Evolutionary conservation across 2,113 vertebrate species (phyloP).

Genomic region (Brevimyrus niger): DNA sequence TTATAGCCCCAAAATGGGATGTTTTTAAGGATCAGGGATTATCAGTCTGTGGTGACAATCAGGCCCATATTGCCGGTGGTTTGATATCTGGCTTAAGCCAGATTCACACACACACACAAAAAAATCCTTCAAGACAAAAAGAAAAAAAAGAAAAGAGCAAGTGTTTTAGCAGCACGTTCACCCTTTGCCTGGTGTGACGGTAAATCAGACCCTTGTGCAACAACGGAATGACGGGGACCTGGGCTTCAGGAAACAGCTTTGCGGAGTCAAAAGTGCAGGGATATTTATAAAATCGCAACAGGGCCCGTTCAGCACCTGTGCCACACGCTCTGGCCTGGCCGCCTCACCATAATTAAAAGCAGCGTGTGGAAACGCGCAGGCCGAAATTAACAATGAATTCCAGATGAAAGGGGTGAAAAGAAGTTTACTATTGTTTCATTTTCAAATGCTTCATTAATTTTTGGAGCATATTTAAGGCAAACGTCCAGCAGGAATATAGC

Average conservation of each 20-base stretch:
- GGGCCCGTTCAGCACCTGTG: constrained; percentile 52
- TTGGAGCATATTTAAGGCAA: constrained; percentile 15
- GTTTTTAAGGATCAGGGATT: neutral
- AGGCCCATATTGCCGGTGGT: neutral
- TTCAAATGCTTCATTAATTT: constrained; percentile 14
- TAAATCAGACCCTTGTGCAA: constrained; percentile 54
- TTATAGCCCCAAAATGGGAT: neutral
- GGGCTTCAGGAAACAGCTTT: constrained; percentile 61
- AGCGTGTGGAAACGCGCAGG: constrained; percentile 46
- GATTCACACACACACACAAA: neutral
- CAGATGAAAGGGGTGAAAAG: constrained; percentile 16
- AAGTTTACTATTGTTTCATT: constrained; percentile 20
- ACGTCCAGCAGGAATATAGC: neutral
- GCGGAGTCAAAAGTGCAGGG: constrained; percentile 68
- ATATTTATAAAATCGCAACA: constrained; percentile 68
- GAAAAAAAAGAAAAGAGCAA: constrained; percentile 14
- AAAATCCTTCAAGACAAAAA: neutral
- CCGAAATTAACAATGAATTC: constrained; percentile 53
- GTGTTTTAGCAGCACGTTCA: constrained; percentile 55
- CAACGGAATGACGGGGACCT: constrained; percentile 48
- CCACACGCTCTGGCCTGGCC: constrained; percentile 46
- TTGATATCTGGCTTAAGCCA: neutral
- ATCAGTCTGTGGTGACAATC: constrained; percentile 1
- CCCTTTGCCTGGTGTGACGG: constrained; percentile 51
- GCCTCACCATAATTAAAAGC: constrained; percentile 53